Conservation (phyloP, 2,113 vertebrate species). For the Rattus norvegicus region DNA sequence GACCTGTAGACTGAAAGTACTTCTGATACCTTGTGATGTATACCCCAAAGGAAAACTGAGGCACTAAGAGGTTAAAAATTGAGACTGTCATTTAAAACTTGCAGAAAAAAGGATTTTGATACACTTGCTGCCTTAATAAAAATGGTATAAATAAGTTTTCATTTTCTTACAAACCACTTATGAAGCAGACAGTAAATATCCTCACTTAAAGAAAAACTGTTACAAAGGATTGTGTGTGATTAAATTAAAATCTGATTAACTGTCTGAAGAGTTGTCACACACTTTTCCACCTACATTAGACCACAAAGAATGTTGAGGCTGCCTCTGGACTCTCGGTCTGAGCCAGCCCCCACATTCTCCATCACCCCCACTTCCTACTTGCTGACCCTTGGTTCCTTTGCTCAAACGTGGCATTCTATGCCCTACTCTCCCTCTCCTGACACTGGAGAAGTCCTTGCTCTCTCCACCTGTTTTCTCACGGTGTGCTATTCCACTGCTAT, state of each 20-base stretch:
- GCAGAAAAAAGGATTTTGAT: slow-evolving; percentile 63
- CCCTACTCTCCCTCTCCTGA: slow-evolving; percentile 91
- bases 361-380: slow-evolving; percentile 89
- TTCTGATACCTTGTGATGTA: too few species aligned
- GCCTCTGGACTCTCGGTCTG: slow-evolving; percentile 65
- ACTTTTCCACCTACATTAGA: slow-evolving; percentile 9
- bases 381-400: slow-evolving; percentile 84
- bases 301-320: too few species aligned
- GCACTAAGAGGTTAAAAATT: too few species aligned
- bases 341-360: slow-evolving; percentile 89
- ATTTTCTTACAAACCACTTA: slow-evolving; percentile 80
- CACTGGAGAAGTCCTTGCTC: slow-evolving; percentile 83
- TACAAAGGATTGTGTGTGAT: slow-evolving; percentile 55
- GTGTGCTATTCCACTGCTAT: slow-evolving; percentile 83
- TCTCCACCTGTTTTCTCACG: slow-evolving; percentile 86
- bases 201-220: slow-evolving; percentile 77
- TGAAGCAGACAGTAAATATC: slow-evolving; percentile 77
- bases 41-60: too few species aligned
- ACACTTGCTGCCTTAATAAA: slow-evolving; percentile 63
- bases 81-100: too few species aligned
- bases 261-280: slow-evolving; percentile 59
- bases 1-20: too few species aligned
- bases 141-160: slow-evolving; percentile 79
- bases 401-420: slow-evolving; percentile 87
- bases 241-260: slow-evolving; percentile 69